Percentiles rank a stretch among this genome's conserved stretches.
Evolutionary conservation across 2,797 vertebrate genomes (phyloP).

Genomic region (Pipistrellus pygmaeus): DNA sequence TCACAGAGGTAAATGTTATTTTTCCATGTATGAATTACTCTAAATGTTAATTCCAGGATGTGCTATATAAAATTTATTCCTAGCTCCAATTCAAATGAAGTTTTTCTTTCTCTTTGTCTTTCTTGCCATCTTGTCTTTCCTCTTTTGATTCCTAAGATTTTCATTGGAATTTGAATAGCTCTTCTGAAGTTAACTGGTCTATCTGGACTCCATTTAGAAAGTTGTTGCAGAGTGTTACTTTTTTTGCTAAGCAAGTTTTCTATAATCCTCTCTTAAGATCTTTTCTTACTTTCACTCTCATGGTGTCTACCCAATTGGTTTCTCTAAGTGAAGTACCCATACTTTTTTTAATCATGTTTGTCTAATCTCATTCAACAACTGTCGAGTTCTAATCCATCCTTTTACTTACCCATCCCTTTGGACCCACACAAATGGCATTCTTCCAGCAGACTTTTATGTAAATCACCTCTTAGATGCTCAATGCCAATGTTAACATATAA

Average conservation of each 20-base stretch:
- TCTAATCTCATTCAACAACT: background rate
- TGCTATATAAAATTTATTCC: slow-evolving; percentile 5
- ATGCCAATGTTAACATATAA: background rate
- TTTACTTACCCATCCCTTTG: background rate
- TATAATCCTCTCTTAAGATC: background rate
- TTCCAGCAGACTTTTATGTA: background rate
- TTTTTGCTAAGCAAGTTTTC: background rate
- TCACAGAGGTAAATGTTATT: background rate
- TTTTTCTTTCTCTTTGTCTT: background rate
- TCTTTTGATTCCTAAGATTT: background rate
- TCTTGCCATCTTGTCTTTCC: background rate
- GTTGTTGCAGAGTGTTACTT: background rate
- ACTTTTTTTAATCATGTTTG: background rate
- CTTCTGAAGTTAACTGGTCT: background rate
- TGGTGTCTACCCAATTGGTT: background rate
- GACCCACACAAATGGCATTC: background rate
- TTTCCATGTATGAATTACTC: background rate
- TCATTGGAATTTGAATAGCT: background rate
- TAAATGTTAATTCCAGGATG: background rate
- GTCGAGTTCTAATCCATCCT: background rate
- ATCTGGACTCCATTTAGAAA: slow-evolving; percentile 36
- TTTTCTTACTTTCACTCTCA: background rate
- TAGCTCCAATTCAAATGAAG: background rate
- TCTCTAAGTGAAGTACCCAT: background rate
- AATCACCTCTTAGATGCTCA: slow-evolving; percentile 7